phyloP scores from a whole-genome alignment of 2,888 invertebrate species.

The Pseudolycoriella hygida region DNA sequence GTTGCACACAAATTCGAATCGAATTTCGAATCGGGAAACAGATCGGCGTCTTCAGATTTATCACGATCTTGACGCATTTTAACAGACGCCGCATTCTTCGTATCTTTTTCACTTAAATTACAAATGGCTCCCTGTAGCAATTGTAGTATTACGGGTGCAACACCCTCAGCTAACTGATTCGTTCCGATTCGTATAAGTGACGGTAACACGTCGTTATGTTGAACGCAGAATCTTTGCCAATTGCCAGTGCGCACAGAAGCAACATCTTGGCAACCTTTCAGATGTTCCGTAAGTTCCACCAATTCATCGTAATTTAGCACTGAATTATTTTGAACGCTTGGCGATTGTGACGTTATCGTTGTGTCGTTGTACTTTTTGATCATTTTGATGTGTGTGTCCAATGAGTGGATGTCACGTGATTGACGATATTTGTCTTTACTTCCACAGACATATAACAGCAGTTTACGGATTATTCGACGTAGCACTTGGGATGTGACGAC shows the following conservation, averaged over 20 bases:
- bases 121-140: slow-evolving; percentile 80
- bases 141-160: slow-evolving; percentile 79
- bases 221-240: slow-evolving; percentile 81
- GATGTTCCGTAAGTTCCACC: slow-evolving; percentile 86
- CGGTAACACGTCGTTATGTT: slow-evolving; percentile 54
- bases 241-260: slow-evolving; percentile 80
- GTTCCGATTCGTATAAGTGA: slow-evolving; percentile 74
- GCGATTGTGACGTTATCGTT: slow-evolving; percentile 14
- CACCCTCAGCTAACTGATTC: slow-evolving; percentile 66
- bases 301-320: slow-evolving; percentile 72
- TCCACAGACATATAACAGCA: slow-evolving; percentile 81
- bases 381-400: slow-evolving; percentile 73
- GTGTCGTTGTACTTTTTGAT: slow-evolving; percentile 29
- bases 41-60: slow-evolving; percentile 46
- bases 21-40: slow-evolving; percentile 37
- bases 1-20: slow-evolving; percentile 48
- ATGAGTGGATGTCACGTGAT: slow-evolving; percentile 79
- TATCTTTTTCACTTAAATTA: slow-evolving; percentile 16
- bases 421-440: slow-evolving; percentile 92
- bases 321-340: slow-evolving; percentile 16
- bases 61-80: slow-evolving; percentile 41
- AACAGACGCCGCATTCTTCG: slow-evolving; percentile 5
- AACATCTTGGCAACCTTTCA: slow-evolving; percentile 87
- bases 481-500: slow-evolving; percentile 66
- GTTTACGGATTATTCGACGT: slow-evolving; percentile 79